These are phyloP conservation scores for Danio aesculapii DNA, from an alignment of 2,797 vertebrate genomes.

Conservation along the genomic window DNA sequence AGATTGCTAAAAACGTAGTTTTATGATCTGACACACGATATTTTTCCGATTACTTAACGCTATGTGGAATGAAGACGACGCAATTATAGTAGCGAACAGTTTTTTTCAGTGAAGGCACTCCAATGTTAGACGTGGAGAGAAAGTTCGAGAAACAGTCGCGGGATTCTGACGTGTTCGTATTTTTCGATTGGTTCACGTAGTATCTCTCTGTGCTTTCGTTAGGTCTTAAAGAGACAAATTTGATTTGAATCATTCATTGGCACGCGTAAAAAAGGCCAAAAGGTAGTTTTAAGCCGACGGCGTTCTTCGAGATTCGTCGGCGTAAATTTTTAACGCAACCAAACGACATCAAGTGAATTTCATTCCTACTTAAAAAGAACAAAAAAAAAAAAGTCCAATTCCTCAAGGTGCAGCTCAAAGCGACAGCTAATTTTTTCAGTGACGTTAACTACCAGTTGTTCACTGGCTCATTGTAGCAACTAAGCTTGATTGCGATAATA, in stretches of 20 bases:
- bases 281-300: constrained; percentile 46
- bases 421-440: constrained; percentile 40
- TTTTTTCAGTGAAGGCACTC: constrained; percentile 52
- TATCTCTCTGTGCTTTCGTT: constrained; percentile 48
- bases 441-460: constrained; percentile 46
- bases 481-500: constrained; percentile 40
- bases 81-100: background rate
- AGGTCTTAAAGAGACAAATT: constrained; percentile 44
- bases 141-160: constrained; percentile 44
- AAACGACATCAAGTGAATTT: constrained; percentile 45
- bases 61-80: constrained; percentile 42
- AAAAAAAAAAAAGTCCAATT: background rate
- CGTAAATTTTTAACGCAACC: constrained; percentile 13
- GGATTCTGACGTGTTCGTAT: constrained; percentile 36
- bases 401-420: constrained; percentile 51
- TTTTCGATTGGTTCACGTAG: constrained; percentile 16
- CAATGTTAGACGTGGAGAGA: constrained; percentile 51
- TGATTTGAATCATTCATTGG: constrained; percentile 50
- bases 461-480: constrained; percentile 46
- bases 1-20: constrained; percentile 22
- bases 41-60: constrained; percentile 28
- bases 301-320: constrained; percentile 32
- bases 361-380: constrained; percentile 23
- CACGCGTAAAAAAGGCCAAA: constrained; percentile 45
- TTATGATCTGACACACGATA: constrained; percentile 17